Evolutionary conservation across 2,113 vertebrate species (phyloP).

Genomic region (Motacilla tschutschensis): DNA sequence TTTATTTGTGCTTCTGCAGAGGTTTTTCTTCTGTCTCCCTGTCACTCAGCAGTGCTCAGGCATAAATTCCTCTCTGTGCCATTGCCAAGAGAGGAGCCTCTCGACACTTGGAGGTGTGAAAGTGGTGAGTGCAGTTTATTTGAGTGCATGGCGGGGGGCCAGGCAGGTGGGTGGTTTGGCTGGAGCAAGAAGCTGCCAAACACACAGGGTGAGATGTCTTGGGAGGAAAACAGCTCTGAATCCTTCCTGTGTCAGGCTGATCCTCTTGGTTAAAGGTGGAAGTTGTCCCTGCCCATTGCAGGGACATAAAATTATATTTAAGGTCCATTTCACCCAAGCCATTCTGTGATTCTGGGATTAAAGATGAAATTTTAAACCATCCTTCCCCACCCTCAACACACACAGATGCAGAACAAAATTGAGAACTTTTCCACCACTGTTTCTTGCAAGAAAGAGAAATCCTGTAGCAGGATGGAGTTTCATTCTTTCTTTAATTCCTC

Average conservation of each 20-base stretch:
- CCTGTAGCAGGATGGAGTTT: background rate
- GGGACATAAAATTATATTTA: background rate
- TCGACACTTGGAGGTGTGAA: background rate
- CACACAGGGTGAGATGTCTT: background rate
- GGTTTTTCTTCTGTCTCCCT: background rate
- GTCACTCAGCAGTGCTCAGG: background rate
- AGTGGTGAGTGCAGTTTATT: background rate
- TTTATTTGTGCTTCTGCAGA: background rate
- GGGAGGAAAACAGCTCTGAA: background rate
- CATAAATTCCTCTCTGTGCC: background rate
- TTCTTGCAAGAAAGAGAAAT: background rate
- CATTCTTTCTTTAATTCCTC: background rate
- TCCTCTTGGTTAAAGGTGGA: background rate
- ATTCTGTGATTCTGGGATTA: background rate
- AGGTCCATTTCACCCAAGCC: background rate
- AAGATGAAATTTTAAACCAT: background rate
- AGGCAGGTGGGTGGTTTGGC: background rate
- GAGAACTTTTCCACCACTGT: background rate
- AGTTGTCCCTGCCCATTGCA: background rate
- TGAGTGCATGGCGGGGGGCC: background rate
- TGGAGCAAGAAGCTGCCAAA: background rate
- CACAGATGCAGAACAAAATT: background rate
- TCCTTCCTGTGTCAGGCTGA: background rate
- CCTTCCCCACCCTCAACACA: background rate
- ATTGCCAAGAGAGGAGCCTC: background rate